Conservation (phyloP, 1,140 invertebrate species). For the Drosophila malerkotliana region DNA sequence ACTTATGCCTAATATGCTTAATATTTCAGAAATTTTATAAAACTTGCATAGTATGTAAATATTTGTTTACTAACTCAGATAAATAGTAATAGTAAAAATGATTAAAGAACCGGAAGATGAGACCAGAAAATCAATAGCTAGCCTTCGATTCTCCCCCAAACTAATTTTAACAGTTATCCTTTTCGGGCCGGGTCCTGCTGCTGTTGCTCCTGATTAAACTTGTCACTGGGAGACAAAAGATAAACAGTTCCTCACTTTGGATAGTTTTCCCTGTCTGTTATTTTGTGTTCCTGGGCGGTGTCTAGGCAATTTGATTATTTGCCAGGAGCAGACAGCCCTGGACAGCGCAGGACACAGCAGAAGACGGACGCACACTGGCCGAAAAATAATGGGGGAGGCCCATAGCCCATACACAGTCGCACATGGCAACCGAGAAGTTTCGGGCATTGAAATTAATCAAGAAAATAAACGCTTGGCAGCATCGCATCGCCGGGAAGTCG, state of each 20-base stretch:
- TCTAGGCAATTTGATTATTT: conserved; percentile 81
- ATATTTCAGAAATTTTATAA: no score
- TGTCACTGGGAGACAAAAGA: conserved; percentile 79
- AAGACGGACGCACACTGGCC: conserved; percentile 32
- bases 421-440: conserved; percentile 53
- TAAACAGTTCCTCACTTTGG: conserved; percentile 66
- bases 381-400: conserved; percentile 21
- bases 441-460: conserved; percentile 78
- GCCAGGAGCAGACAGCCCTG: conserved; percentile 67
- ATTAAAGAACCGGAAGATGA: conserved; percentile 47
- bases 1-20: background rate
- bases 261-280: conserved; percentile 42
- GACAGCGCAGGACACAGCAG: conserved; percentile 25
- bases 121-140: conserved; percentile 61
- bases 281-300: conserved; percentile 45
- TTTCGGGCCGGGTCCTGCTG: conserved; percentile 49
- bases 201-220: conserved; percentile 72
- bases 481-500: conserved; percentile 56
- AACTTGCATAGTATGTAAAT: no score
- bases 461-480: conserved; percentile 80
- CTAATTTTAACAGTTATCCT: conserved; percentile 82
- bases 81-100: conserved; percentile 36
- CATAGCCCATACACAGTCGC: conserved; percentile 26
- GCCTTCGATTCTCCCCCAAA: conserved; percentile 48
- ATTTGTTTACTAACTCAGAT: no score